Evolutionary conservation across 2,797 vertebrate genomes (phyloP).

Genomic region (Varecia variegata): DNA sequence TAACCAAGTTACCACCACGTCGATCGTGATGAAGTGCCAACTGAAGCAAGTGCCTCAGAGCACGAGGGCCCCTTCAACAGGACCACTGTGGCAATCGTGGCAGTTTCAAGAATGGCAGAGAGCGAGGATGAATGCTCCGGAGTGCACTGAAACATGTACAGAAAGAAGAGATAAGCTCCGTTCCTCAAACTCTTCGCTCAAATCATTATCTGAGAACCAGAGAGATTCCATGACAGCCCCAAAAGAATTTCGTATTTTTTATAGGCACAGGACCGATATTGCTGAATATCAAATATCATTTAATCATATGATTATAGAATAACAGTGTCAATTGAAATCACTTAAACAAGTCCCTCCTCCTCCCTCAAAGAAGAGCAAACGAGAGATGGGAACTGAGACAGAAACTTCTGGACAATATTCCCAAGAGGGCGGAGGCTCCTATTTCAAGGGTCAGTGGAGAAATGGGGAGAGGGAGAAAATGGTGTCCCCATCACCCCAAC

Average conservation of each 20-base stretch:
- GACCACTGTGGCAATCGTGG: not conserved
- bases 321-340: not conserved
- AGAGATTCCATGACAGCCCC: not conserved
- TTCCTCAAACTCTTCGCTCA: not conserved
- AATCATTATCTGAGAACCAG: not conserved
- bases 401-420: not conserved
- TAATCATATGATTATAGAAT: not conserved
- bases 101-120: not conserved
- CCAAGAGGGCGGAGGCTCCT: not conserved
- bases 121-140: not conserved
- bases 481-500: fast-evolving
- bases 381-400: not conserved
- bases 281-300: not conserved
- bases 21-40: not conserved
- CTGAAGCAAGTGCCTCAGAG: not conserved
- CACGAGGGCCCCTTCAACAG: not conserved
- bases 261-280: not conserved
- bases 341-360: not conserved
- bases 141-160: not conserved
- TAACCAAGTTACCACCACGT: not conserved
- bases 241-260: not conserved
- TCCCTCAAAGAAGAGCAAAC: not conserved
- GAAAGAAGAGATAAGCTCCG: not conserved
- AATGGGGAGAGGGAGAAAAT: not conserved
- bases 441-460: not conserved